Evolutionary conservation across 2,797 vertebrate genomes (phyloP).

Genomic region (Ispidina picta): DNA sequence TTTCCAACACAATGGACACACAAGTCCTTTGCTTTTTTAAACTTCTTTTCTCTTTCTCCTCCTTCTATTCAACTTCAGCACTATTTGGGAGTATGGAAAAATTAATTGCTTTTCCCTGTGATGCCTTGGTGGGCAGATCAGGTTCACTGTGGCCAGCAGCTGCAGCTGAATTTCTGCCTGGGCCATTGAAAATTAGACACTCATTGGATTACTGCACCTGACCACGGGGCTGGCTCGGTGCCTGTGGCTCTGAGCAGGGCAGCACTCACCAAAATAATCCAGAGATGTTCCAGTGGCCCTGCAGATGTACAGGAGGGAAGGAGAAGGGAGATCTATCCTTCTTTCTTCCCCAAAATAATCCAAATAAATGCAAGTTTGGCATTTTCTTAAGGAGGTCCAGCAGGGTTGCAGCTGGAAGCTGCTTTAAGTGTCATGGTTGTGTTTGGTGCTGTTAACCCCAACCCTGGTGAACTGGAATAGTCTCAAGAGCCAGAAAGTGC

Average conservation of each 20-base stretch:
- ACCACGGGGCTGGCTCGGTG: conserved; percentile 31
- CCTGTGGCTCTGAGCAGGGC: neutral
- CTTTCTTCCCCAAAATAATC: neutral
- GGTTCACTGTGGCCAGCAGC: conserved; percentile 71
- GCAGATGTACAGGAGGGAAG: neutral
- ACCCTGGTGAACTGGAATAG: neutral
- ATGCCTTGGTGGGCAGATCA: conserved; percentile 62
- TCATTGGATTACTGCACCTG: conserved; percentile 57
- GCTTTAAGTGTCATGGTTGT: neutral
- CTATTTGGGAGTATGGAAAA: conserved; percentile 76
- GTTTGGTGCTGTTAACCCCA: neutral
- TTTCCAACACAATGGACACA: conserved; percentile 62
- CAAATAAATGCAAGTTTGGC: fast-evolving
- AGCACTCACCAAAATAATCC: neutral
- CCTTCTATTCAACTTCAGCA: conserved; percentile 61
- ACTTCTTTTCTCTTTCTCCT: conserved; percentile 15
- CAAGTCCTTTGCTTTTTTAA: neutral
- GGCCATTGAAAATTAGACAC: conserved; percentile 49
- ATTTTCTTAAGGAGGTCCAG: neutral
- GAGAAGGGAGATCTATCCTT: neutral
- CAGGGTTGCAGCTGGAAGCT: neutral
- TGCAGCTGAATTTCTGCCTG: conserved; percentile 65
- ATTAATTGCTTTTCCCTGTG: conserved; percentile 78
- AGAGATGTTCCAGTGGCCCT: neutral
- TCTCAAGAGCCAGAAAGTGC: neutral